Percentiles rank a stretch among this genome's conserved stretches.
Conservation (phyloP, 92 coral and sea anemone genomes). For the Diadumene lineata region DNA sequence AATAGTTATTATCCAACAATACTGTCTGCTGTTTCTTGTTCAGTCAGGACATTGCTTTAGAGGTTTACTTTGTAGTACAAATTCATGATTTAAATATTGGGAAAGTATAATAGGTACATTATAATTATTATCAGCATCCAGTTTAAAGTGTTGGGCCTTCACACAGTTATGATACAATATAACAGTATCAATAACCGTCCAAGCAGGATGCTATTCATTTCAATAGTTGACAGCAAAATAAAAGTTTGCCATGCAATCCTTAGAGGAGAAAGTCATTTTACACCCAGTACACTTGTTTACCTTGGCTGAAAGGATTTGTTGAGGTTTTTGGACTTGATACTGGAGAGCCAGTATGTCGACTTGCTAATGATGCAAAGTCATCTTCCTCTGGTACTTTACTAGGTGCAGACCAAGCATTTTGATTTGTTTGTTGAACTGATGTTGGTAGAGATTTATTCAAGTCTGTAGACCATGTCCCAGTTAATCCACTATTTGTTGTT, state of each 20-base stretch:
- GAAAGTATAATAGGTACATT: constrained; percentile 5
- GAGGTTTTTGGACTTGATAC: constrained; percentile 22
- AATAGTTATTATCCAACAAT: too few relatives aligned
- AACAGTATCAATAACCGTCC: neutral
- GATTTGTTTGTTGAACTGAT: constrained; percentile 32
- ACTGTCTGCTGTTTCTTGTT: constrained; percentile 12
- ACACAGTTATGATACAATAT: neutral
- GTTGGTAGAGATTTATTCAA: constrained; percentile 55
- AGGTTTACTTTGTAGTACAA: neutral
- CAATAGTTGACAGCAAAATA: neutral
- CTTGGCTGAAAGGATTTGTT: constrained; percentile 57
- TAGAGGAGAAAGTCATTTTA: constrained; percentile 1
- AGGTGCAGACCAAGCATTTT: constrained; percentile 28
- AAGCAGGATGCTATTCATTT: constrained; percentile 8
- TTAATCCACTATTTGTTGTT: constrained; percentile 66
- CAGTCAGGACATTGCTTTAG: neutral
- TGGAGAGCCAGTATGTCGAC: constrained; percentile 61
- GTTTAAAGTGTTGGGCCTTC: neutral
- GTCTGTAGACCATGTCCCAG: constrained; percentile 87
- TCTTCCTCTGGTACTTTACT: constrained; percentile 45
- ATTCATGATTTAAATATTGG: constrained; percentile 14
- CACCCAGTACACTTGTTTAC: constrained; percentile 58
- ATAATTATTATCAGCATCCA: constrained; percentile 7
- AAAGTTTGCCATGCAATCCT: neutral
- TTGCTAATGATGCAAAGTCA: constrained; percentile 64